A percentile compares a stretch with the other conserved stretches of the same genome.
phyloP scores from a whole-genome alignment of 2,113 vertebrate genomes.

The Ahaetulla prasina region DNA sequence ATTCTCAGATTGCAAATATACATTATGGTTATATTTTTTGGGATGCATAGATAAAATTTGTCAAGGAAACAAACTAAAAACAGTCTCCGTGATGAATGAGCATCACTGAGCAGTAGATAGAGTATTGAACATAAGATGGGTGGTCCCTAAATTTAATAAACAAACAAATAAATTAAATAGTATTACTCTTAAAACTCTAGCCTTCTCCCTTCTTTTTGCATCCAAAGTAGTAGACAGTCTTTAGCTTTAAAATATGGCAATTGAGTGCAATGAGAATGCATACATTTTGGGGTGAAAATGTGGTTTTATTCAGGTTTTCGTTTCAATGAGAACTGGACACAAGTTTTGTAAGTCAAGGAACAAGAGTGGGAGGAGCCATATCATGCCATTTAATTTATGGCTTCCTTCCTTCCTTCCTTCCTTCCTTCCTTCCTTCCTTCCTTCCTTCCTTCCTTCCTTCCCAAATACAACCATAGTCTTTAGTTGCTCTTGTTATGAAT shows the following conservation, averaged over 20 bases:
- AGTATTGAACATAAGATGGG: no score
- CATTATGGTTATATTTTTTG: not conserved
- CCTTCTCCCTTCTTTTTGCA: not conserved
- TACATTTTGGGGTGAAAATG: not conserved
- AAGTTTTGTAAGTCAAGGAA: not conserved
- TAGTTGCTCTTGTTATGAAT: not conserved
- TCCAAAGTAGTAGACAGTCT: not conserved
- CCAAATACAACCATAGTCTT: conserved; percentile 8
- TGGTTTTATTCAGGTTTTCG: not conserved
- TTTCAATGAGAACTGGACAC: not conserved
- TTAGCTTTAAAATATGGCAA: not conserved
- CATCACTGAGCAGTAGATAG: not conserved
- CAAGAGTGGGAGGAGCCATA: not conserved
- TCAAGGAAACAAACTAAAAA: not conserved
- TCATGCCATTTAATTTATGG: not conserved
- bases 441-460: no score
- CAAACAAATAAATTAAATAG: no score
- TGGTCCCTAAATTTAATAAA: no score
- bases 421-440: no score
- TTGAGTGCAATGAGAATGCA: not conserved
- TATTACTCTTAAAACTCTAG: not conserved
- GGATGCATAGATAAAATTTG: not conserved
- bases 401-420: no score
- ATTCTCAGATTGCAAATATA: not conserved
- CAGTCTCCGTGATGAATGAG: not conserved